Evolutionary conservation across 2,888 invertebrate species (phyloP), one percentile per base, ranked within the genome.

Genomic region (Listrodromus nycthemerus): DNA sequence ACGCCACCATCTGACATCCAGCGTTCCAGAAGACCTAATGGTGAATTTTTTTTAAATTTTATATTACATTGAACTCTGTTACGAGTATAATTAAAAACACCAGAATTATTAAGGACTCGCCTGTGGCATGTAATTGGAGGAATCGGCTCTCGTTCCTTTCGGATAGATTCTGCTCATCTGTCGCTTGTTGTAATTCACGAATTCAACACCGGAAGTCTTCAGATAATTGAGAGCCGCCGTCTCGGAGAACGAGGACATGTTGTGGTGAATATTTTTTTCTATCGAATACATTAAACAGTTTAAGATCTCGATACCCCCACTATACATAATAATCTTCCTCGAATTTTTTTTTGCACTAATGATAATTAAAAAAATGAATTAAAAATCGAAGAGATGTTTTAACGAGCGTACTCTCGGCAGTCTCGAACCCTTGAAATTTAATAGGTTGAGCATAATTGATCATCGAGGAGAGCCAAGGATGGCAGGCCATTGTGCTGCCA

Each of bases 81-180:
- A 5, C 16, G 5, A n/a, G 16, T 13, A 48, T 1, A 1, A 48
- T 48, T n/a, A n/a, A 48, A n/a, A 48, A n/a, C 4, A 3, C 3
- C 4, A n/a, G n/a, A 48, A 48, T 5, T 48, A 48, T 8, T 30
- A 8, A 33, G 33, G 8, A 37, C 55, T 90, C 93, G 97, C 98
- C 96, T 99, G 99, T 16, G 99, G 99, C 98, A 99, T 98, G 93
- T 99, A 99, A 93, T 99, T 99, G 55, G 99, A 99, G 76, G 99
- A 99, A 94, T 99, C 99, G 70, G 99, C 99, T 73, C 99, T 94
- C 2, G 99, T 99, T 87, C 99, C 99, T 93, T 99, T 99, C 0
- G 99, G 99, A 94, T 99, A 99, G 92, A 99, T 99, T 83, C 99
- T 95, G 89, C 98, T 99, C 98, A 99, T 98, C 94, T 99, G 99